Evolutionary conservation across 2,888 invertebrate genomes (phyloP), one percentile per base, ranked within the genome.

Genomic region (Leucophora obtusa): DNA sequence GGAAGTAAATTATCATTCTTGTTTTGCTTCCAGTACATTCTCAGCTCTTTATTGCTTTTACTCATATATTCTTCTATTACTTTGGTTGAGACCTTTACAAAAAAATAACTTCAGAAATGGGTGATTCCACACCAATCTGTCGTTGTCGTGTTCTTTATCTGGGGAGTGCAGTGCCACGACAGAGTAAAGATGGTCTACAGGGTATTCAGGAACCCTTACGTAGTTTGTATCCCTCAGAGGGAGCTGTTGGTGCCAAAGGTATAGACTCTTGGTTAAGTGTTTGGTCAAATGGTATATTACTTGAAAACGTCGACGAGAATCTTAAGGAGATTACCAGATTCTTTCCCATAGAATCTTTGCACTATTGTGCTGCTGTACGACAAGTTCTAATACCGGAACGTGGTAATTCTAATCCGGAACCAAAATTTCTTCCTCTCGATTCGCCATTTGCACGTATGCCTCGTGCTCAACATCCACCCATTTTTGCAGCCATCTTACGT

Each of bases 211-310:
- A 99, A 90, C 99, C 99, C 2, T 91, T 99, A 85, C 94, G 96
- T 85, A 98, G 98, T 87, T 92, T 98, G 76, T 99, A 99, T 91
- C 98, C 98, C 77, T 97, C 97, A 84, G 97, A 97, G 91, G 97
- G 97, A 79, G 95, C 96, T 79, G 93, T 96, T 82, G 94, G 96
- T 9, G 95, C 96, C 83, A 93, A 96, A 88, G 96, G 99, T 86
- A 96, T 98, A 87, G 97, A 97, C 91, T 97, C 98, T 84, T 98
- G 98, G 97, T 92, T 99, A 70, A 97, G 97, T 84, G 97, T 99
- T 66, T 98, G 98, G 96, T 97, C 97, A 83, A 98, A 98, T 89
- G 99, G 99, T 63, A 94, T 99, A 83, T 91, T 97, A 62, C 90
- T 99, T 84, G 98, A 99, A 91, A 99, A 99, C 90, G 96, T 98